Evolutionary conservation across 2,113 vertebrate genomes (phyloP).

Genomic region (Regulus satrapa): DNA sequence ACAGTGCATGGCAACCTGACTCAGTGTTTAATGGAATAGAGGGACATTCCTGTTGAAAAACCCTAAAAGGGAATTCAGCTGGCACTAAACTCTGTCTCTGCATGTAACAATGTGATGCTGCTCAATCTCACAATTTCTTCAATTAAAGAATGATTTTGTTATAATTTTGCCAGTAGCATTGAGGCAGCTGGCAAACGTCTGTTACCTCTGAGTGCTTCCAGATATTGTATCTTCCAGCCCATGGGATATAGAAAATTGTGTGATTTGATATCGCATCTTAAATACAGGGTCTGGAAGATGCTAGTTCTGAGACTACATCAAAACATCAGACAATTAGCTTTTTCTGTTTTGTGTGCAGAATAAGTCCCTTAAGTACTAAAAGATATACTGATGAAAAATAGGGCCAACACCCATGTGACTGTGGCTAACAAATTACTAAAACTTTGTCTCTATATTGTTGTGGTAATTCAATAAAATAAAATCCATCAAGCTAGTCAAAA

Average conservation of each 20-base stretch:
- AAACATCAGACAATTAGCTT: background rate
- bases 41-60: background rate
- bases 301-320: background rate
- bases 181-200: background rate
- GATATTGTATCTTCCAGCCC: background rate
- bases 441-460: background rate
- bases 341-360: background rate
- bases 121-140: background rate
- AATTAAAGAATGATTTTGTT: constrained; percentile 33
- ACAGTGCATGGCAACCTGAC: background rate
- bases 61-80: background rate
- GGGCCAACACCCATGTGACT: background rate
- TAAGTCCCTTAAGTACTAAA: background rate
- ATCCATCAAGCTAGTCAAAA: background rate
- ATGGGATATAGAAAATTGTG: background rate
- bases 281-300: background rate
- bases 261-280: background rate
- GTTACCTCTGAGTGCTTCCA: constrained; percentile 1
- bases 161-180: background rate
- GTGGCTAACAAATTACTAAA: background rate
- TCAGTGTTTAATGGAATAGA: background rate
- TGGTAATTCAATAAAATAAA: background rate
- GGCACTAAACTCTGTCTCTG: background rate
- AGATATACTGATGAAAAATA: constrained; percentile 20
- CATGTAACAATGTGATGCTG: background rate